phyloP scores from a whole-genome alignment of 1,140 invertebrate species.

The Hestina assimilis region DNA sequence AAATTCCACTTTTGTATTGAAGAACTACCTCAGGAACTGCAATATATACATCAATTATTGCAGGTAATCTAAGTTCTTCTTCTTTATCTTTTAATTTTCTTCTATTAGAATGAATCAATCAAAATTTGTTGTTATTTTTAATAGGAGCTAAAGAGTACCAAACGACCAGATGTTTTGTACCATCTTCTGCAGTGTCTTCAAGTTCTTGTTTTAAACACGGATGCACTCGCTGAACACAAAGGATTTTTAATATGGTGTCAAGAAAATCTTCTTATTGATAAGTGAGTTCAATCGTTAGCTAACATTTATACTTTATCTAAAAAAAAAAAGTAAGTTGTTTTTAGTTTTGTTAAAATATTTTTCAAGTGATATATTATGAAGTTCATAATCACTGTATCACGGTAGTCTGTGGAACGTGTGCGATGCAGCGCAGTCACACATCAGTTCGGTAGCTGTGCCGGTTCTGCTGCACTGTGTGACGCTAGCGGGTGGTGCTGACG shows the following conservation, averaged over 20 bases:
- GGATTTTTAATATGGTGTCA: slow-evolving; percentile 99
- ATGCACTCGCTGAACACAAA: slow-evolving; percentile 94
- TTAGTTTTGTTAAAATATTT: no score
- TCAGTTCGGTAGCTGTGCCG: slow-evolving; percentile 93
- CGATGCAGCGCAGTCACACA: slow-evolving; percentile 95
- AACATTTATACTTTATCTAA: no score
- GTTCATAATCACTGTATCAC: not conserved
- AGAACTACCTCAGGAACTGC: slow-evolving; percentile 94
- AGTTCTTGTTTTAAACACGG: slow-evolving; percentile 94
- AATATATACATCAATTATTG: slow-evolving; percentile 93
- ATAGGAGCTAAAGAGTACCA: slow-evolving; percentile 89
- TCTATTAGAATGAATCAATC: no score
- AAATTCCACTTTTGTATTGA: slow-evolving; percentile 95
- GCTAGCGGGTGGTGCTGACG: slow-evolving; percentile 93
- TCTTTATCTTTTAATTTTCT: no score
- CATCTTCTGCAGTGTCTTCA: slow-evolving; percentile 96
- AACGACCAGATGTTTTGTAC: slow-evolving; percentile 96
- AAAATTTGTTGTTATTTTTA: not conserved
- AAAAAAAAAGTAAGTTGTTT: no score
- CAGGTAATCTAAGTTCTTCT: slow-evolving; percentile 83
- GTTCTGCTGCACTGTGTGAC: slow-evolving; percentile 96
- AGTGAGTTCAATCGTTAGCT: no score
- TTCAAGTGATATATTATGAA: no score
- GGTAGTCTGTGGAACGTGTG: slow-evolving; percentile 94
- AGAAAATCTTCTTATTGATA: slow-evolving; percentile 96